These are phyloP conservation scores for Alosa sapidissima DNA, from an alignment of 2,797 vertebrate species.

Conservation along the genomic window DNA sequence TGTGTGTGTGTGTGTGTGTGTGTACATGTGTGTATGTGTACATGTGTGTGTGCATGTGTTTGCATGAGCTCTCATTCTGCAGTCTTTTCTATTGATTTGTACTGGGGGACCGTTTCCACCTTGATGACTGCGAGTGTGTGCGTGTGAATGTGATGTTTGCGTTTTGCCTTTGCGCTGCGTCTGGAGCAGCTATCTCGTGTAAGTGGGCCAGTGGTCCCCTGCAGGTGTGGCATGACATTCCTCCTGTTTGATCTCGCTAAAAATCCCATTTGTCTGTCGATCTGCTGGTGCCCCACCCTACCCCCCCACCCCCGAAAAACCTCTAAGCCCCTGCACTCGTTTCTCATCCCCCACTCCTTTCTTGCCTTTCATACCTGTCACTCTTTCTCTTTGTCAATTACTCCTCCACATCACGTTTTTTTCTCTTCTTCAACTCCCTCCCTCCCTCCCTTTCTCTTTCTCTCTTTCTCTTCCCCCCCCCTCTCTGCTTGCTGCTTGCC, in stretches of 20 bases:
- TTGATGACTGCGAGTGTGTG: neutral
- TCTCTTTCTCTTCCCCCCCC: neutral
- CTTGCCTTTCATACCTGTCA: neutral
- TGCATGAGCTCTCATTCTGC: neutral
- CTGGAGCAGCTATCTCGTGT: neutral
- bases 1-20: too few species aligned
- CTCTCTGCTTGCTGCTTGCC: neutral
- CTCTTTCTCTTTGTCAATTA: neutral
- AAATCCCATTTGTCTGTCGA: constrained; percentile 9
- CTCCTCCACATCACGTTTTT: neutral
- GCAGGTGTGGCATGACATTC: neutral
- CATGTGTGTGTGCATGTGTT: neutral
- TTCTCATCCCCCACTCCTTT: neutral
- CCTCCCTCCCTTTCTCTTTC: constrained; percentile 37
- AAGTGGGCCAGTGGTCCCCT: neutral
- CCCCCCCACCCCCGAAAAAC: neutral
- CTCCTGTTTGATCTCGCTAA: neutral
- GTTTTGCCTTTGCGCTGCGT: neutral
- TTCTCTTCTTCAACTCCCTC: neutral
- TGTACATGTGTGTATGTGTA: neutral
- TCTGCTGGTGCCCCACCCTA: neutral
- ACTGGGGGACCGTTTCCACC: neutral
- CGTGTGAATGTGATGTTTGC: neutral
- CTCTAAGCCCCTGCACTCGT: neutral
- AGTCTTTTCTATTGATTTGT: neutral